Base-by-base conservation (phyloP, 2,113 vertebrate species). In the Laticauda laticaudata region DNA sequence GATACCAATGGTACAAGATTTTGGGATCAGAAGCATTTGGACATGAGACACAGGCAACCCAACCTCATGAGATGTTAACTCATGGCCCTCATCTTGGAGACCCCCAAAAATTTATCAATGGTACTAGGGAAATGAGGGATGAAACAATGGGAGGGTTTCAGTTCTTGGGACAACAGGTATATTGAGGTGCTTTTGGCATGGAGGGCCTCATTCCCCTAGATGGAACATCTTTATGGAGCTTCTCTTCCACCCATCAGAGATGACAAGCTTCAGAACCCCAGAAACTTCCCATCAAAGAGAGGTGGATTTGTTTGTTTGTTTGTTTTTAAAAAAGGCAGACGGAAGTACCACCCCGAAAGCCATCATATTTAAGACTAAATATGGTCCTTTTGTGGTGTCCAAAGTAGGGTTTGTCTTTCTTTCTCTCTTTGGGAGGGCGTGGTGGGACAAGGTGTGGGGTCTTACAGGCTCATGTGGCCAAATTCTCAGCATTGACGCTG, bases 401-500 rank as follows among this genome's bases (percentile, higher is more conserved):
- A 61, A 92, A 51, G 93, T 93, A 85, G 93, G 93, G 55, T 21
- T 59, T 93, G 20, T 96, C 95, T 91, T 55, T 59, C 61, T 29
- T 10, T 15, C 20, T 24, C 39, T 34, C 95, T 93, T 95, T 90
- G 86, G 94, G 5, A 1, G 93, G 26, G 89, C 54, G n/a, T 88
- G 56, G 8, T 4, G 88, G 54, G 88, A 34, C 34, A n/a, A 21
- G 53, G 53, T 2, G 12, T 0, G 61, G 51, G 3, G 20, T 93
- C 91, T 96, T 97, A 98, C 87, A 94, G 90, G 94, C 94, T 99
- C 99, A 99, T 97, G 99, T 99, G 8, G 98, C 98, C 95, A 99
- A 97, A 93, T 98, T 99, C 98, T 99, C 99, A 0, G 99, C 99
- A 94, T 99, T 98, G 90, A 99, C 98, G 97, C 98, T 99, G 92